Conservation (phyloP, 2,113 vertebrate genomes). For the Proterorhinus semilunaris region DNA sequence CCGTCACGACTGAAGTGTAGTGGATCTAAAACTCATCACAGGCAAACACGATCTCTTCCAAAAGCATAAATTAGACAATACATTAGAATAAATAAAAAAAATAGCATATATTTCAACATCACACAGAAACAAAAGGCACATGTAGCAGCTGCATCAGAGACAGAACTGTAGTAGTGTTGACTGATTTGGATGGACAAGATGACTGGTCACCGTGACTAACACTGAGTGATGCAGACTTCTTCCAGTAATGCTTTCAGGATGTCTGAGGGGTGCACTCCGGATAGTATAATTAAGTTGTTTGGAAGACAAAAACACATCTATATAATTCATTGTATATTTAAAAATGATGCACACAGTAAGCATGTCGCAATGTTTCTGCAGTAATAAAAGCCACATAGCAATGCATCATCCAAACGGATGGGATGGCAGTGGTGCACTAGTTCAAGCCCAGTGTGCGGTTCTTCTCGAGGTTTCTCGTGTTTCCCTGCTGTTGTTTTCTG, state of each 20-base stretch:
- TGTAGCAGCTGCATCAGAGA: not conserved
- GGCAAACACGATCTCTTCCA: not conserved
- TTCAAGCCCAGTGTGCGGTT: no score
- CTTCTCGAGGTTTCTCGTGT: no score
- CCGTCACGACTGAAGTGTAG: not conserved
- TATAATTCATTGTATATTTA: no score
- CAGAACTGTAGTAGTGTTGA: not conserved
- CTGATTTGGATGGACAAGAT: not conserved
- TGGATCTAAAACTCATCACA: not conserved
- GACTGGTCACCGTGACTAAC: not conserved
- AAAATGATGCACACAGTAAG: no score
- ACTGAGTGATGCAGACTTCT: not conserved
- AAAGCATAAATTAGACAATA: not conserved
- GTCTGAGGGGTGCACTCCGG: not conserved
- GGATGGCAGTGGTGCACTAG: no score
- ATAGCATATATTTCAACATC: not conserved
- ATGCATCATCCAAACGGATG: not conserved
- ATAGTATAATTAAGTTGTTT: not conserved
- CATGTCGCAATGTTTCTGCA: no score
- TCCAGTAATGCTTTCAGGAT: not conserved
- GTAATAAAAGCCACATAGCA: no score
- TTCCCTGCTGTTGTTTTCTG: no score
- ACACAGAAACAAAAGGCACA: not conserved
- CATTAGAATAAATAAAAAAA: not conserved
- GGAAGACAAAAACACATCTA: no score